Base-by-base conservation (phyloP, 2,888 invertebrate genomes). In the Xiphydria camelus region DNA sequence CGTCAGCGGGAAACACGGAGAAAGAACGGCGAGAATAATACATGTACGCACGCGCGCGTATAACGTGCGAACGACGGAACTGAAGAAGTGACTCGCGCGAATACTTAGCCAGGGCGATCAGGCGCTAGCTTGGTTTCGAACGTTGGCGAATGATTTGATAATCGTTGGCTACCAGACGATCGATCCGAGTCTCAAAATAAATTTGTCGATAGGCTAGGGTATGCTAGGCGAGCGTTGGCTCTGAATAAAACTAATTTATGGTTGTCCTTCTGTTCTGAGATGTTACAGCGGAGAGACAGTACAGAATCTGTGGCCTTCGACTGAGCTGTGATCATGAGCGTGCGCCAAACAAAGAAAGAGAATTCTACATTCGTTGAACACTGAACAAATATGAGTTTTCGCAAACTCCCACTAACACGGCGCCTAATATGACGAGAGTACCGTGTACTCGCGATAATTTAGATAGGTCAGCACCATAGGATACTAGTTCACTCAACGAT, bases 191-290 rank as follows among this genome's bases (percentile, higher is more conserved):
- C n/a, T n/a, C n/a, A n/a, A n/a, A n/a, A n/a, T n/a, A n/a, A 59
- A 55, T 60, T 60, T 62, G 51, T 62, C 52, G 55, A 56, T 65
- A 64, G 64, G 64, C 58, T 68, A 69, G 66, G 66, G 66, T 61
- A 54, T 57, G 12, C 29, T 64, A 59, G 62, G 57, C 61, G 58
- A 66, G 49, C 54, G 57, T 61, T 63, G 67, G 64, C 66, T 66
- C 65, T 64, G 54, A 68, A 66, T 65, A 66, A 73, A 68, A 78
- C 77, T 78, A 78, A 78, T 78, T 68, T 74, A 72, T 73, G 70
- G 73, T 76, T 76, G 77, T 77, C 76, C 75, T 78, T 77, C 75
- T 77, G 77, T 78, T 77, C 77, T 78, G 77, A 77, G 77, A 76
- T 78, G 77, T 78, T 78, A 76, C 78, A 78, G 78, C 68, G 67